Evolutionary conservation across 2,113 vertebrate species (phyloP), one percentile per base, ranked within the genome.

Genomic region (Equus przewalskii): DNA sequence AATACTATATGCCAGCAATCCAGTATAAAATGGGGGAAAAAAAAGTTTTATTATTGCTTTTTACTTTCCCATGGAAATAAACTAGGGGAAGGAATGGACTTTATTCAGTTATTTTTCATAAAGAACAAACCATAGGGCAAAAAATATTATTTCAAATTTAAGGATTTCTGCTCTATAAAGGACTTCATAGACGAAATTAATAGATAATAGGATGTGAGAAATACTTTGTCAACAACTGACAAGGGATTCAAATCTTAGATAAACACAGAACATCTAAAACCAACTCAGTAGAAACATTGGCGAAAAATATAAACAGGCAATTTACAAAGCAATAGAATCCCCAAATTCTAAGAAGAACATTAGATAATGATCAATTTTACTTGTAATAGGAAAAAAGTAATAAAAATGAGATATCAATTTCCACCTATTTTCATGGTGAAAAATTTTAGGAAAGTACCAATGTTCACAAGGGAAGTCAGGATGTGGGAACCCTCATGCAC

Each of bases 141-240:
- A 88, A 73, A 89, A 87, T 46, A 44, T 51, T 62, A 95, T 72
- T 65, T 92, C 28, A 92, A 65, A 73, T 65, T 44, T 88, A 75
- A 88, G 19, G 1, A 54, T 80, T 58, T 67, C 16, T 58, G 30
- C 1, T 87, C 65, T 22, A 28, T 58, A 73, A 64, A 88, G 16
- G 22, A 56, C 30, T 75, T 30, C 15, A 67, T 36, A 89, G n/a
- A 7, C 58, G n/a, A 58, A 75, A 36, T 44, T 67, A 82, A 67
- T 16, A 67, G 28, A 73, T 56, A 3, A 30, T 51, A 90, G 28
- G 79, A 46, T 46, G 64, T 85, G 30, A 80, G 12, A 70, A 96
- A 89, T 22, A 30, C 60, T 89, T 86, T 56, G 7, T 44, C 44
- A 80, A 94, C 11, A 81, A 54, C 70, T 44, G 13, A 46, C 14